phyloP scores from a whole-genome alignment of 2,888 invertebrate genomes.

The Andrena dorsata region DNA sequence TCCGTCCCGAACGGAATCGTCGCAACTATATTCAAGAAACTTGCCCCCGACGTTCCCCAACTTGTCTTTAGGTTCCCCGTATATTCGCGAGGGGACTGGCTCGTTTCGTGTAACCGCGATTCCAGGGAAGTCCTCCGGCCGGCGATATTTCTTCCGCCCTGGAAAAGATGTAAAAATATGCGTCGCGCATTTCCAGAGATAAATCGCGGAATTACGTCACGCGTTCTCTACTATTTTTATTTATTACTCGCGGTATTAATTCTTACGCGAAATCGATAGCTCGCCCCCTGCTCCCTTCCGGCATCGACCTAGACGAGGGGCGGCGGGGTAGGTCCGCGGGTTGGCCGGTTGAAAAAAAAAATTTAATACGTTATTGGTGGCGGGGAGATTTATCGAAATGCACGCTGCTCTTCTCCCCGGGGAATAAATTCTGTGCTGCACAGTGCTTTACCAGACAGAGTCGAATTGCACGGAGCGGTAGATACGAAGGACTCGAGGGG shows the following conservation, averaged over 20 bases:
- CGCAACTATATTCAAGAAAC: slow-evolving; percentile 49
- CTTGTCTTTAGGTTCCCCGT: slow-evolving; percentile 37
- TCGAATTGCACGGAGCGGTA: slow-evolving; percentile 62
- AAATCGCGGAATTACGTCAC: slow-evolving; percentile 45
- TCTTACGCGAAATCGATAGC: slow-evolving; percentile 49
- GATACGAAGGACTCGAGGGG: slow-evolving; percentile 53
- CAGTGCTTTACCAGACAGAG: slow-evolving; percentile 56
- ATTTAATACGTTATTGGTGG: slow-evolving; percentile 58
- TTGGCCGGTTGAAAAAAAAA: background rate
- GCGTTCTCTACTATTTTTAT: slow-evolving; percentile 36
- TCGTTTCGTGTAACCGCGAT: slow-evolving; percentile 33
- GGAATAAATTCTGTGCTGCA: slow-evolving; percentile 61
- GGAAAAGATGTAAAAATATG: slow-evolving; percentile 46
- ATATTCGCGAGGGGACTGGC: slow-evolving; percentile 23
- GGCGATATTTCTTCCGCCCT: slow-evolving; percentile 23
- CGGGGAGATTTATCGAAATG: slow-evolving; percentile 67
- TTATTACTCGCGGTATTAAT: slow-evolving; percentile 50
- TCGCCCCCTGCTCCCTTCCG: slow-evolving; percentile 14
- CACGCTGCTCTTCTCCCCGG: slow-evolving; percentile 49
- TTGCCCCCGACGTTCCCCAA: slow-evolving; percentile 34
- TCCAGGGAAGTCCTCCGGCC: slow-evolving; percentile 10
- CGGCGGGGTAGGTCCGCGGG: background rate
- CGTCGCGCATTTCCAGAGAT: slow-evolving; percentile 35
- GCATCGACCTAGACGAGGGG: background rate
- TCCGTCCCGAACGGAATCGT: slow-evolving; percentile 43